Percentiles rank a stretch among this genome's conserved stretches.
phyloP scores from a whole-genome alignment of 2,888 invertebrate genomes.

The Smittia sp. region DNA sequence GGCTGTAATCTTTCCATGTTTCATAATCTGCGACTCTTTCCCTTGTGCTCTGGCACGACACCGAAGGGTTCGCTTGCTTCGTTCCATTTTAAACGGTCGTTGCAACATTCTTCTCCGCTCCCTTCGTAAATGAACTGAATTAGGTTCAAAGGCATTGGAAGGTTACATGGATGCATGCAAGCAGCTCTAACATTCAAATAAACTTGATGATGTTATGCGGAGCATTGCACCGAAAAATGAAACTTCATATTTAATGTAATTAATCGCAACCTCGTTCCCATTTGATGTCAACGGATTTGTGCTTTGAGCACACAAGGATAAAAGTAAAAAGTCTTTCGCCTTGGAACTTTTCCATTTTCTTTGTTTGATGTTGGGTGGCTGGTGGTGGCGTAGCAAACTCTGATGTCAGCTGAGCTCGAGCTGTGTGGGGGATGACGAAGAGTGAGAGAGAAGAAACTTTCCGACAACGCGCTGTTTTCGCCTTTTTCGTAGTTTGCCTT shows the following conservation, averaged over 20 bases:
- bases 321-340: constrained; percentile 36
- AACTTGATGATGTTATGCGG: constrained; percentile 2
- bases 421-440: not conserved
- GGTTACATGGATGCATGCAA: constrained; percentile 10
- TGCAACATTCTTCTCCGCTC: not conserved
- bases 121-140: constrained; percentile 14
- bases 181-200: constrained; percentile 31
- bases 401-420: constrained; percentile 29
- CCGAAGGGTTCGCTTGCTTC: not conserved
- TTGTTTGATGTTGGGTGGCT: constrained; percentile 10
- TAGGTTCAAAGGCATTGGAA: constrained; percentile 33
- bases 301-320: constrained; percentile 33
- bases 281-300: constrained; percentile 31
- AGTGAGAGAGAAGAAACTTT: not conserved
- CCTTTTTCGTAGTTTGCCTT: not conserved
- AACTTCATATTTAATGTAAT: constrained; percentile 21
- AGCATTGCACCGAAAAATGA: constrained; percentile 29
- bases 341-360: constrained; percentile 29
- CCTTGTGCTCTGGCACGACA: not conserved
- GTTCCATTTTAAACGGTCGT: constrained; percentile 7
- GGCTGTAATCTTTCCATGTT: not conserved
- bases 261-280: constrained; percentile 32
- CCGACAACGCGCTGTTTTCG: not conserved
- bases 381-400: not conserved
- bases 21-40: not conserved